Evolutionary conservation across 2,888 invertebrate species (phyloP), one percentile per base, ranked within the genome.

Genomic region (Amiota communis): DNA sequence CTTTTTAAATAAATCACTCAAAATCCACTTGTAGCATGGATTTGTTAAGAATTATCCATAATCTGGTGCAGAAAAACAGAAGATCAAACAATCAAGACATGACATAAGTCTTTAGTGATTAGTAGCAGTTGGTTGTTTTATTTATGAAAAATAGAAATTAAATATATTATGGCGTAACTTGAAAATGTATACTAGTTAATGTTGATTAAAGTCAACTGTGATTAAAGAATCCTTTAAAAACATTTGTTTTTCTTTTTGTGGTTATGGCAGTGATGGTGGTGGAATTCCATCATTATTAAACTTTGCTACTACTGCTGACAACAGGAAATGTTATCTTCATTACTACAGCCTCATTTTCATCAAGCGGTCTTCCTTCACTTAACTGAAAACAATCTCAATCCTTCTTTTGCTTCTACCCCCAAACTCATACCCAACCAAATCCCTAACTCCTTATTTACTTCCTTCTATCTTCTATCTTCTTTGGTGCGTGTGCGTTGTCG

Each of bases 301-400:
- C 71, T 74, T 75, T 74, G 73, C 78, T 15, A 46, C 13, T 46
- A 36, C 69, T 84, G 85, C 85, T 85, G 85, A 85, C 85, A 84
- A 80, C 78, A 83, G 83, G 81, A 85, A 85, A 84, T 84, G 84
- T 84, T 85, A 85, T 85, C 85, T 84, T 85, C 85, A 85, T 85
- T 83, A 84, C 81, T 77, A 81, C 85, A 85, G 84, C 81, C 81
- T 80, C 79, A 81, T 79, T 83, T 81, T 79, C 81, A 20, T 57
- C 13, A 65, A 65, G 59, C 23, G 23, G 1, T 23, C 23, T 23
- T 23, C 51, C 46, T 59, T 46, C 61, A 13, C 61, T 36, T 36
- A 61, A 61, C 46, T 49, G 56, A 73, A 17, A 53, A 8, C 53
- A 10, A 46, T 12, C 36, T n/a, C 48, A 53, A n/a, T 53, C 36